Evolutionary conservation across 2,113 vertebrate species (phyloP), one percentile per base, ranked within the genome.

Genomic region (Oncorhynchus tshawytscha): DNA sequence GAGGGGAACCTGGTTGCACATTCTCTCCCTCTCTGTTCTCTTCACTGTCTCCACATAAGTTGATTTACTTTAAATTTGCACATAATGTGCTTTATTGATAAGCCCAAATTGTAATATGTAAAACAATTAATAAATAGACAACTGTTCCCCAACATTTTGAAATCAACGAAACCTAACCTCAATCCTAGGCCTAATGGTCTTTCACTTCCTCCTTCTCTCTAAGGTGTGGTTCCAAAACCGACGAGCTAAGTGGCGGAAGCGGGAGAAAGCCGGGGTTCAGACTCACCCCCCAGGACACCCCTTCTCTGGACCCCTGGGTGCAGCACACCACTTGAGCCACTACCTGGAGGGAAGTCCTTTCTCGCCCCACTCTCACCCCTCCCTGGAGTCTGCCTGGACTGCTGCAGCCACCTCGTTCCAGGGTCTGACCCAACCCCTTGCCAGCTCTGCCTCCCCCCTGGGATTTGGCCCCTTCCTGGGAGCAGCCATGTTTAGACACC

Each of bases 181-280:
- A 18, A 54, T 1, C 51, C 51, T 13, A 51, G 49, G 49, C 11
- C 13, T 60, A 60, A 60, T 22, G 1, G 59, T 62, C n/a, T 62
- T 62, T n/a, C 59, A 31, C 81, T 81, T 77, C 75, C 29, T 70
- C 31, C 75, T 24, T 71, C 31, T 80, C 77, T 79, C 81, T 85
- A 79, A 96, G 95, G 95, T 96, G 73, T 96, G 95, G 95, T 96
- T 96, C 89, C 95, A 96, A 90, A 96, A 96, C 91, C 95, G 95
- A 62, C 92, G 95, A 87, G 95, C 95, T 78, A 96, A 96, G 86
- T 96, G 95, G 95, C 93, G 95, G 87, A 96, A 96, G 90, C 89
- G 95, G 82, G 95, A 96, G 87, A 96, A 96, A 86, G 94, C 94
- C 24, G 95, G 95, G 67, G 93, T 94, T 70, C 94, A 93, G 82